Percentiles rank a stretch among this genome's conserved stretches.
Evolutionary conservation across 2,797 vertebrate genomes (phyloP).

Genomic region (Rhodeus uyekii): DNA sequence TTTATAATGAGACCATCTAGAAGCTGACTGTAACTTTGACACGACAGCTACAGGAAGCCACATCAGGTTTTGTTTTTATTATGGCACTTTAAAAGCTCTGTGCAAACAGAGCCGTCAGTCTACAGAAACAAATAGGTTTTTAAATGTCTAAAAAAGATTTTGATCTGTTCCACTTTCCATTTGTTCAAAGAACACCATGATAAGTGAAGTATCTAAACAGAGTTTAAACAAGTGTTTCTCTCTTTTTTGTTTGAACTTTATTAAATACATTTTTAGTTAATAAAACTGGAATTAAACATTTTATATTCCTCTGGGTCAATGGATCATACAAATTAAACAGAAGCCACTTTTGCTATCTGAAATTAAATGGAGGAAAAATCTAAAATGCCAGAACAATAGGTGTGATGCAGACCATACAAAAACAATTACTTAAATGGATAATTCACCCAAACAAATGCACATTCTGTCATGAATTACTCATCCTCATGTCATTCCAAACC

Average conservation of each 20-base stretch:
- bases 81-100: background rate
- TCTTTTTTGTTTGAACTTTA: too few species aligned
- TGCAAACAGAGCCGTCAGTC: background rate
- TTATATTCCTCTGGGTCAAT: background rate
- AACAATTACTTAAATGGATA: background rate
- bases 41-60: background rate
- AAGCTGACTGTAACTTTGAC: background rate
- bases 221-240: too few species aligned
- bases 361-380: background rate
- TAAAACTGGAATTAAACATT: background rate
- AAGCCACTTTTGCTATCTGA: background rate
- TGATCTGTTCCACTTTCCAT: background rate
- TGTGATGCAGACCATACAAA: background rate
- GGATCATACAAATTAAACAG: background rate
- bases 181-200: background rate
- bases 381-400: background rate
- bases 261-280: too few species aligned
- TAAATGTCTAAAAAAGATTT: background rate
- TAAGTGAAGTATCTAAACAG: too few species aligned
- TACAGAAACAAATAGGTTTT: background rate
- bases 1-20: too few species aligned
- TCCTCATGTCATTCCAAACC: too few species aligned
- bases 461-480: too few species aligned
- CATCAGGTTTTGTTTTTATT: background rate
- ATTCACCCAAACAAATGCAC: too few species aligned